phyloP scores from a whole-genome alignment of 1,140 invertebrate species.

The Archegozetes longisetosus region DNA sequence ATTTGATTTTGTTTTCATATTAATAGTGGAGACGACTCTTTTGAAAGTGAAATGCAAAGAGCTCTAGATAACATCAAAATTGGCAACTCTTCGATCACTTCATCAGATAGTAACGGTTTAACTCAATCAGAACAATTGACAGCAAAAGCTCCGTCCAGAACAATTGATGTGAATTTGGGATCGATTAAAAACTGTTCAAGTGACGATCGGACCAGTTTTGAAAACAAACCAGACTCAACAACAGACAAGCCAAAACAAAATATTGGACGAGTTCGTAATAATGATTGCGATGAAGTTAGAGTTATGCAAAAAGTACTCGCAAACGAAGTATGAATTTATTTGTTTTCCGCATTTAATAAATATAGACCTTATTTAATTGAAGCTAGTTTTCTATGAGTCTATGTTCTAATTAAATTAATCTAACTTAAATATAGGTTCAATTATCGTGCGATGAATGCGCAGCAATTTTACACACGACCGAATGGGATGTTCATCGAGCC shows the following conservation, averaged over 20 bases:
- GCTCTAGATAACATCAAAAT: conserved; percentile 10
- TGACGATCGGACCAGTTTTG: neutral
- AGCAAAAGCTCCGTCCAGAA: neutral
- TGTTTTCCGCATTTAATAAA: too few relatives aligned
- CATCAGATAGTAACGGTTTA: neutral
- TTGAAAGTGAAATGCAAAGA: conserved; percentile 14
- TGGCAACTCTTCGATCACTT: neutral
- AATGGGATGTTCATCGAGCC: conserved; percentile 74
- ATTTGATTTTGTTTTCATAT: conserved; percentile 1
- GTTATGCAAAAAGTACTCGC: conserved; percentile 80
- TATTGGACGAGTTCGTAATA: conserved; percentile 19
- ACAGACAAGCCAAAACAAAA: conserved; percentile 17
- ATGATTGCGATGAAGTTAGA: conserved; percentile 71
- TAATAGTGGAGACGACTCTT: conserved; percentile 2
- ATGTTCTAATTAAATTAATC: conserved; percentile 4
- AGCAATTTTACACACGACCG: conserved; percentile 55
- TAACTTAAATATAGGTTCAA: conserved; percentile 30
- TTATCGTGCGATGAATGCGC: conserved; percentile 60
- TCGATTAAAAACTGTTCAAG: neutral
- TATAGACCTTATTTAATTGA: too few relatives aligned
- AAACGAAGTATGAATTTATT: conserved; percentile 43
- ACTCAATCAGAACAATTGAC: neutral
- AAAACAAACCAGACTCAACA: neutral
- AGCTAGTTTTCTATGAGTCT: neutral
- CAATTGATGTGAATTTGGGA: neutral